Base-by-base conservation (phyloP, 1,140 invertebrate species). In the Hyposmocoma kahamanoa region DNA sequence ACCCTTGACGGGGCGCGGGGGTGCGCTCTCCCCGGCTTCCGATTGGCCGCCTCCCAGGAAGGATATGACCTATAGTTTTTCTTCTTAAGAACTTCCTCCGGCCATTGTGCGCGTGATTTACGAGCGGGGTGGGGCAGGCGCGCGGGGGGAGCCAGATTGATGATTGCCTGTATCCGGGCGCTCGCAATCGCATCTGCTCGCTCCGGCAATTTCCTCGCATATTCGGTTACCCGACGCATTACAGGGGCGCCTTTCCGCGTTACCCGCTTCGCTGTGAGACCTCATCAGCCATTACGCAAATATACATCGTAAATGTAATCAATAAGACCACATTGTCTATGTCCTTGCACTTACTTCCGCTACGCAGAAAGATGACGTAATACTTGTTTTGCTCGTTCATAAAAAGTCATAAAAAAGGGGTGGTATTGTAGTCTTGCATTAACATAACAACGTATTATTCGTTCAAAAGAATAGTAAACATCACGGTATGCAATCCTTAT, bases 31-130 rank as follows among this genome's bases (percentile, higher is more conserved):
- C 11, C 15, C 32, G 3, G 38, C 62, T 74, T 83, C 79, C 81
- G 81, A 84, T 83, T 83, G 79, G 78, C 73, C 73, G 69, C 59
- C 67, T 59, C 71, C 65, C 72, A 65, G 79, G 81, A 84, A 83
- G 81, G 81, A 84, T 83, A 81, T 83, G 78, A 83, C 79, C 81
- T 84, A 84, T 84, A 84, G 75, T 79, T 79, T 79, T 76, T 79
- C 72, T 79, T 79, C 75, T 79, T 74, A 81, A 84, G 81, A 82
- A 82, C 78, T 82, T 82, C 81, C 81, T 72, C 32, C 65, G 71
- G 61, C 65, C 72, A 82, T 82, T 84, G 76, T 82, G 65, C 72
- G 68, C 72, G 72, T 84, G 81, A 84, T 84, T 81, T 84, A 84
- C 75, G 67, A 60, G 10, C 58, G 61, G 5, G 56, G 51, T 56